Evolutionary conservation across 2,888 invertebrate genomes (phyloP).

Genomic region (Netelia fuscicornis): DNA sequence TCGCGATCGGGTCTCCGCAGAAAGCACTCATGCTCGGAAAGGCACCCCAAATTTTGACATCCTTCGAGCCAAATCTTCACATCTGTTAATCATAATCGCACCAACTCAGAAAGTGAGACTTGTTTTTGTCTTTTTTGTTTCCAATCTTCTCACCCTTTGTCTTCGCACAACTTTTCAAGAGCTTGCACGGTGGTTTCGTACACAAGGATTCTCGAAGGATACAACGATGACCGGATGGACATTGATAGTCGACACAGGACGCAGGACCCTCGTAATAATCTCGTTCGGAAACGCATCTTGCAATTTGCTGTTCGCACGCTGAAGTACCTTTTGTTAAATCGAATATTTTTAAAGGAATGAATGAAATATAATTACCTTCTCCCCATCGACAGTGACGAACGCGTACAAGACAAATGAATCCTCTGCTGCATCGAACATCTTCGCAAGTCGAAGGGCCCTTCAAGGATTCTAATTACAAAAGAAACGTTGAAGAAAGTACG

Average conservation of each 20-base stretch:
- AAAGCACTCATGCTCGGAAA: conserved; percentile 79
- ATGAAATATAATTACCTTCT: conserved; percentile 71
- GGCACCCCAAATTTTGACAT: conserved; percentile 76
- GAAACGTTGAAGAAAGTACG: conserved; percentile 29
- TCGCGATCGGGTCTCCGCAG: conserved; percentile 73
- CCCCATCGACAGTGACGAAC: conserved; percentile 77
- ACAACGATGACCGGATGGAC: conserved; percentile 76
- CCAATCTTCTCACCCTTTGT: conserved; percentile 69
- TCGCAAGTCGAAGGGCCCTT: conserved; percentile 78
- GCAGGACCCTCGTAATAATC: conserved; percentile 76
- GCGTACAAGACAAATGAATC: conserved; percentile 75
- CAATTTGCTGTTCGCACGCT: conserved; percentile 77
- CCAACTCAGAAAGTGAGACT: not conserved
- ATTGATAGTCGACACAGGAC: conserved; percentile 76
- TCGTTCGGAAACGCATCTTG: conserved; percentile 76
- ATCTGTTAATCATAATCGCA: conserved; percentile 68
- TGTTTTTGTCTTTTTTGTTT: too few relatives aligned
- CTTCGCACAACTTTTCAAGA: conserved; percentile 76
- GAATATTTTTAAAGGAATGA: not conserved
- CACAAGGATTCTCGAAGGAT: conserved; percentile 78
- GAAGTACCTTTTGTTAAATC: conserved; percentile 13
- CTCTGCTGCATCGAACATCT: conserved; percentile 75
- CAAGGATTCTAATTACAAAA: conserved; percentile 72
- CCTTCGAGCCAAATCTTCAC: conserved; percentile 72
- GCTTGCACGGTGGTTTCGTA: conserved; percentile 77